Evolutionary conservation across 2,888 invertebrate species (phyloP), one percentile per base, ranked within the genome.

Genomic region (Ectropis crepuscularia): DNA sequence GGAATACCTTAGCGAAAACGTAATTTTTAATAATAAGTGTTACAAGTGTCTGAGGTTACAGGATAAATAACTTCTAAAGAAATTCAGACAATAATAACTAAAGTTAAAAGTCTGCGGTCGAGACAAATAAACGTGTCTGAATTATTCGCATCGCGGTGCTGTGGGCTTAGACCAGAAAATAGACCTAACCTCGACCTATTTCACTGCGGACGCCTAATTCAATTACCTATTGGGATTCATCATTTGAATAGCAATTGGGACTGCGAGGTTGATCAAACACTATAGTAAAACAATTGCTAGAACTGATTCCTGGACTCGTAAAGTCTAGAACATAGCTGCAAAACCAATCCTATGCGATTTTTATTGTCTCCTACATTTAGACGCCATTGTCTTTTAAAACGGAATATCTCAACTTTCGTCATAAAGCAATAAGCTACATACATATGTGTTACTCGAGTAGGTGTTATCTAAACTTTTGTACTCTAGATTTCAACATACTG

Each of bases 181-280:
- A 64, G 74, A 81, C 69, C 64, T 80, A 83, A 76, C 90, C 90
- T 91, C 89, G 89, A 87, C 90, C 90, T 71, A 82, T 87, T 89
- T 73, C 59, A 72, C 68, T 75, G 70, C 78, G 72, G 80, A 81
- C 83, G 85, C 78, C 79, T 81, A 83, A 84, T 85, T 85, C 79
- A 61, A 80, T 74, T 76, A 54, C 49, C 38, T 79, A 88, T 87
- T 85, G 79, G 77, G 85, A 81, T 69, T 81, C 69, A 72, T 81
- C 68, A 76, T 82, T 81, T 72, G 72, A 76, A 70, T 77, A 74
- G 76, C 78, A 67, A 67, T 61, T 63, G 61, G 54, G 51, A 53
- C 57, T 16, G 41, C 37, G 38, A 57, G 39, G 39, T 43, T 45
- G 41, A 60, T 48, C 5, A 9, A 48, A 36, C 5, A 28, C 12